Conservation (phyloP, 2,888 invertebrate species). For the Dasypogon diadema region DNA sequence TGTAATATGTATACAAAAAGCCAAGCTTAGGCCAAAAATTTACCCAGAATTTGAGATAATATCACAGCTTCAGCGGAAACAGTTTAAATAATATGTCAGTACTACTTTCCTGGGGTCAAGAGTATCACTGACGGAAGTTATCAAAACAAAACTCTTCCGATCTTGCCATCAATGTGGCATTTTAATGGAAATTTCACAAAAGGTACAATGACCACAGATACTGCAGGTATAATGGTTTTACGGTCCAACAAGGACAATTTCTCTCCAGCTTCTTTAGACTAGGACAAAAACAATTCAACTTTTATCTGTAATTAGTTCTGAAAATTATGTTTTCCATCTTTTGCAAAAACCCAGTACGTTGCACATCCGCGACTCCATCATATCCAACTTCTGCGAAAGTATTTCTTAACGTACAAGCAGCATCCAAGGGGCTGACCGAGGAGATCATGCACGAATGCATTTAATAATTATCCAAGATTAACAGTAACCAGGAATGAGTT, state of each 20-base stretch:
- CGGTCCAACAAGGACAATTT: not conserved
- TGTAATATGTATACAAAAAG: too few species aligned
- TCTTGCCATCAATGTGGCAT: not conserved
- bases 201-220: not conserved
- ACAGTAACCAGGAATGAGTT: constrained; percentile 19
- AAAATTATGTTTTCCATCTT: not conserved
- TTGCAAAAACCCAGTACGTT: not conserved
- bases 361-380: too few species aligned
- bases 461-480: constrained; percentile 57
- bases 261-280: not conserved
- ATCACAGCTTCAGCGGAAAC: too few species aligned
- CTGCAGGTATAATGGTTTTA: not conserved
- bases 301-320: not conserved
- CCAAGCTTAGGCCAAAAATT: too few species aligned
- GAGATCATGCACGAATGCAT: constrained; percentile 58
- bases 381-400: too few species aligned
- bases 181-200: too few species aligned
- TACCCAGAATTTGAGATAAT: too few species aligned
- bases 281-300: not conserved
- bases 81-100: not conserved
- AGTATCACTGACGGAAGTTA: not conserved
- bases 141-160: not conserved
- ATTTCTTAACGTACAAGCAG: not conserved
- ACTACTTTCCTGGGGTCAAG: not conserved
- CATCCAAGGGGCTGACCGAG: not conserved